Evolutionary conservation across 2,797 vertebrate species (phyloP).

Genomic region (Orestias chungarensis): DNA sequence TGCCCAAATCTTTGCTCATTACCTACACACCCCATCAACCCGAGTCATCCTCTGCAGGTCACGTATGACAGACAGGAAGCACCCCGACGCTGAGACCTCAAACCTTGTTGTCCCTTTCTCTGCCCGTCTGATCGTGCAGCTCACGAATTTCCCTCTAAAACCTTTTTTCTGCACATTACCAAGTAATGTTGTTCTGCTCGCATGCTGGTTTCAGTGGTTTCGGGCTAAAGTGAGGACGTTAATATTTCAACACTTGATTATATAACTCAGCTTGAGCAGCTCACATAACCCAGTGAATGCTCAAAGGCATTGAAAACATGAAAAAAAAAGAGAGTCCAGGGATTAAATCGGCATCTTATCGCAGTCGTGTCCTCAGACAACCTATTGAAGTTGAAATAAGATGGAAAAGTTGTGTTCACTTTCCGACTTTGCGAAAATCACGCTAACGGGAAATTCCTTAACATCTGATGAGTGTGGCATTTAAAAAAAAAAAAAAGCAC

Average conservation of each 20-base stretch:
- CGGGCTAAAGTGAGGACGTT: conserved; percentile 27
- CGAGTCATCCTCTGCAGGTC: conserved; percentile 49
- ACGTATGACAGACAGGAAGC: conserved; percentile 39
- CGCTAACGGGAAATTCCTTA: conserved; percentile 2
- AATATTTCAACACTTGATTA: conserved; percentile 51
- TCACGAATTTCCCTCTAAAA: not conserved
- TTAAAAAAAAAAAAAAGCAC: not conserved
- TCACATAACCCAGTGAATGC: conserved; percentile 32
- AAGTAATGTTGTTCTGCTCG: conserved; percentile 26
- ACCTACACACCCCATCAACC: conserved; percentile 45
- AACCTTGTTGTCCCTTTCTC: not conserved
- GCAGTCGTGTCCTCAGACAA: conserved; percentile 22
- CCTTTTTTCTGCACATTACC: not conserved
- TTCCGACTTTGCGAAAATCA: conserved; percentile 1
- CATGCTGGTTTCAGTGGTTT: conserved; percentile 31
- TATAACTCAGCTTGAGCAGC: conserved; percentile 28
- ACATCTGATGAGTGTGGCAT: not conserved
- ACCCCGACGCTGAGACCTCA: conserved; percentile 8
- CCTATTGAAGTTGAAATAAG: not conserved
- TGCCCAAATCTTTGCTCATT: conserved; percentile 64
- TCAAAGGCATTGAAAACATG: conserved; percentile 5
- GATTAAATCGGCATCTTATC: conserved; percentile 29
- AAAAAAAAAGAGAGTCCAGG: conserved; percentile 1
- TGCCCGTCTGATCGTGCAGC: conserved; percentile 4
- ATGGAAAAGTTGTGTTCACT: conserved; percentile 4